Evolutionary conservation across 2,888 invertebrate species (phyloP), one percentile per base, ranked within the genome.

Genomic region (Sesia bembeciformis): DNA sequence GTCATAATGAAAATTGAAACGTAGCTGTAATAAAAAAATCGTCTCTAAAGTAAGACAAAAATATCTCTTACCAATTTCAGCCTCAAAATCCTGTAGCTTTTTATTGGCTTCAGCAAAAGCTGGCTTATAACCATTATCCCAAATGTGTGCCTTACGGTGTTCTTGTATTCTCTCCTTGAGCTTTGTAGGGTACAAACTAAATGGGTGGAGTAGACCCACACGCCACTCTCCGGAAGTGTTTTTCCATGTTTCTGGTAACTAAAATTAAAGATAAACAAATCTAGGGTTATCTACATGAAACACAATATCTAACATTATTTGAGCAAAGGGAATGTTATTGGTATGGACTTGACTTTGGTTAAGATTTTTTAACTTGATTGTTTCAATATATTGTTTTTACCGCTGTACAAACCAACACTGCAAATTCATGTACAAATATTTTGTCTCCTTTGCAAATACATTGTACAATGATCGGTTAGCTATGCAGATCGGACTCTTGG

Each of bases 201-300:
- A 95, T 3, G 95, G 93, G 73, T 94, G 92, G 75, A 98, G 95
- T 0, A 97, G 84, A 4, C 99, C 99, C 56, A 98, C 90, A 60
- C 96, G 94, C 90, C 94, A 98, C 60, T 93, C 92, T 40, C 96
- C 96, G 51, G 92, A 91, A 0, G 97, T 96, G 78, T 98, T 98
- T 54, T 90, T 91, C 97, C 97, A 98, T 56, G 84, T 72, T 43
- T 90, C 85, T 58, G 97, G 97, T 66, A 98, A 93, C 96, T 97
- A 69, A 66, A 52, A 53, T 46, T 7, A 46, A 46, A 46, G 23
- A 46, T 3, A n/a, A 46, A n/a, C 23, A 23, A 23, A 23, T 23
- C 23, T 23, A 23, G 23, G 23, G 23, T 23, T 23, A 23, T 23
- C 23, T 23, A 23, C 2, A 23, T 23, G 23, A 23, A 23, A 23